Conservation (phyloP, 2,888 invertebrate species). For the Amphipyra berbera region DNA sequence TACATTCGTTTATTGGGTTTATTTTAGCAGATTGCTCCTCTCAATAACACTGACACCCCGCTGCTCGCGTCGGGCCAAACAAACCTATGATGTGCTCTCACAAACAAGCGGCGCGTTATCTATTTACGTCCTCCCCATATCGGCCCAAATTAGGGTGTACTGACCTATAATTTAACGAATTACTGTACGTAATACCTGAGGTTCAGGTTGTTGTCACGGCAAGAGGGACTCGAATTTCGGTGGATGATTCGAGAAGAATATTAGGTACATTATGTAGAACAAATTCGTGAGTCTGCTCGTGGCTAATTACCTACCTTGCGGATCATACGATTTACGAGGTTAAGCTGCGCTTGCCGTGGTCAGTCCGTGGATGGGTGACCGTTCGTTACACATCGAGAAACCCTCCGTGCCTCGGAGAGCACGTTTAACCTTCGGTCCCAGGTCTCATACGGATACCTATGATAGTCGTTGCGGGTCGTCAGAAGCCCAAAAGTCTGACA, state of each 20-base stretch:
- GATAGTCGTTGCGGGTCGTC: too few species aligned
- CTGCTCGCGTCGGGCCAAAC: slow-evolving; percentile 59
- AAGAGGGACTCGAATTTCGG: not conserved
- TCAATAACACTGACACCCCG: slow-evolving; percentile 58
- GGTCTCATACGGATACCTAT: too few species aligned
- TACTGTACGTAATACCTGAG: slow-evolving; percentile 30
- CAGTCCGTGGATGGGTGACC: too few species aligned
- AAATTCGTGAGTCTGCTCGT: too few species aligned
- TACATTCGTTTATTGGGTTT: slow-evolving; percentile 46
- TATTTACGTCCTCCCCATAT: slow-evolving; percentile 63
- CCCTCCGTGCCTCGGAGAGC: too few species aligned
- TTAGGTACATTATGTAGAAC: too few species aligned
- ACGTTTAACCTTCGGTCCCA: too few species aligned
- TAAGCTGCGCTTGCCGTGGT: too few species aligned
- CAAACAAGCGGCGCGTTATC: slow-evolving; percentile 59
- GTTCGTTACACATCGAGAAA: too few species aligned
- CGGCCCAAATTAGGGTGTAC: slow-evolving; percentile 42
- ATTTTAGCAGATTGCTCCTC: slow-evolving; percentile 54
- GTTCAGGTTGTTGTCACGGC: not conserved
- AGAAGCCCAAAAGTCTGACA: too few species aligned
- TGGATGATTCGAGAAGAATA: not conserved
- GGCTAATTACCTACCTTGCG: too few species aligned
- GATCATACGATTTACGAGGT: too few species aligned
- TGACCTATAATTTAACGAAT: slow-evolving; percentile 56
- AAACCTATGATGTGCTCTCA: slow-evolving; percentile 60